Evolutionary conservation across 2,113 vertebrate species (phyloP).

Genomic region (Elachura formosa): DNA sequence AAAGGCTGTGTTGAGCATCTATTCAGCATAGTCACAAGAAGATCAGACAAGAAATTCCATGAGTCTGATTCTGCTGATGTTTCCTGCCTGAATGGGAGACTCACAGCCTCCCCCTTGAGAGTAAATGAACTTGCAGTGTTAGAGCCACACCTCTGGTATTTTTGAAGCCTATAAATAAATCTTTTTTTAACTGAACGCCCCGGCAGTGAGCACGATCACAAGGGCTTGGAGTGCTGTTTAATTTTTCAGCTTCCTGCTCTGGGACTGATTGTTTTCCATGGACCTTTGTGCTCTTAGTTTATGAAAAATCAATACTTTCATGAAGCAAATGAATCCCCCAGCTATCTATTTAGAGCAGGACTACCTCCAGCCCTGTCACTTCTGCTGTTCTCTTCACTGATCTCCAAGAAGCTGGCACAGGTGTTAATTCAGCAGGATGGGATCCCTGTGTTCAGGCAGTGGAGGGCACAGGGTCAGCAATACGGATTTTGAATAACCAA

Average conservation of each 20-base stretch:
- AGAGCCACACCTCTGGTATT: conserved; percentile 1
- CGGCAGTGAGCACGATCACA: neutral
- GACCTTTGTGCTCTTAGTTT: conserved; percentile 66
- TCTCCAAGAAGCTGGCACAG: neutral
- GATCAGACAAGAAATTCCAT: neutral
- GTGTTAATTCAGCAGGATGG: neutral
- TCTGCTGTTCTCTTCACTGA: neutral
- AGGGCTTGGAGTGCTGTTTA: conserved; percentile 22
- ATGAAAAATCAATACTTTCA: conserved; percentile 75
- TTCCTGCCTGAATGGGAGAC: neutral
- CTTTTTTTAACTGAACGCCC: neutral
- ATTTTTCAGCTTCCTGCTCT: conserved; percentile 46
- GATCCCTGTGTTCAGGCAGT: neutral
- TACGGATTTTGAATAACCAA: neutral
- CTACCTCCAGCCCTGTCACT: neutral
- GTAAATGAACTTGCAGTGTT: neutral
- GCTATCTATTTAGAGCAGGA: conserved; percentile 52
- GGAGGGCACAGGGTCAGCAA: neutral
- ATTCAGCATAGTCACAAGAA: neutral
- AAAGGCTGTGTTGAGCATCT: neutral
- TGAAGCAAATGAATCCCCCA: conserved; percentile 61
- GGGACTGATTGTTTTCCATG: conserved; percentile 64
- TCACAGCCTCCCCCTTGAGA: neutral
- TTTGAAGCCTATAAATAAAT: conserved; percentile 22
- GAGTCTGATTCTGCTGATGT: neutral